A percentile compares a stretch with the other conserved stretches of the same genome.
phyloP scores from a whole-genome alignment of 2,113 vertebrate species.

The Chlamydotis undulata region DNA sequence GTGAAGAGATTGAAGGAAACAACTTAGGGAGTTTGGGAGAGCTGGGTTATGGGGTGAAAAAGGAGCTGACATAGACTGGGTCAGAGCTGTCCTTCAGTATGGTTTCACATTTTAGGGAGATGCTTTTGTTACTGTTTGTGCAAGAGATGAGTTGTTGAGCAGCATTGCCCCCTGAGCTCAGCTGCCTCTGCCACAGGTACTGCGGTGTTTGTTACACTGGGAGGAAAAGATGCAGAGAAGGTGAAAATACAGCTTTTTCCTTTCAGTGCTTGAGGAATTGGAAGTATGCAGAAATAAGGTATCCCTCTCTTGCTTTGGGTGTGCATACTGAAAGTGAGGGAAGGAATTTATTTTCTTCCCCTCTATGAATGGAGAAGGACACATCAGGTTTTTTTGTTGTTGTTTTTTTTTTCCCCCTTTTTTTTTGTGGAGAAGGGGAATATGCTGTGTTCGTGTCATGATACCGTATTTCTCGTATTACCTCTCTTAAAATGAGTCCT shows the following conservation, averaged over 20 bases:
- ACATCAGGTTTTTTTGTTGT: neutral
- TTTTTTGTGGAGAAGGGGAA: neutral
- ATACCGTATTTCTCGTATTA: neutral
- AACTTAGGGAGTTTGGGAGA: neutral
- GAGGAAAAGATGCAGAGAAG: neutral
- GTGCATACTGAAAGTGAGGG: neutral
- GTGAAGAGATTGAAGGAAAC: neutral
- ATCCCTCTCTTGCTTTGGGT: neutral
- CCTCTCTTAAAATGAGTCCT: neutral
- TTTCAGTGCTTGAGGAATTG: neutral
- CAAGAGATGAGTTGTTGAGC: neutral
- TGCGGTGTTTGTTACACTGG: neutral
- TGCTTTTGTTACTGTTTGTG: neutral
- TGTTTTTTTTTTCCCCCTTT: too few species aligned
- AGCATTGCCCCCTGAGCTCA: accelerated
- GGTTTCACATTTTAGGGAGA: neutral
- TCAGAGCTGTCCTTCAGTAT: neutral
- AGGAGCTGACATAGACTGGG: neutral
- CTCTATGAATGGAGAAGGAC: neutral
- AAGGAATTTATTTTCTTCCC: neutral
- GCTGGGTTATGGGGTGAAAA: neutral
- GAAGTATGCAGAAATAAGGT: neutral
- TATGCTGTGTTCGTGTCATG: neutral
- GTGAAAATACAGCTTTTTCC: neutral
- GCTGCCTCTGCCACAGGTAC: neutral